These are phyloP conservation scores for Mionectes olivaceus DNA, from an alignment of 2,797 vertebrate genomes.

Conservation along the genomic window DNA sequence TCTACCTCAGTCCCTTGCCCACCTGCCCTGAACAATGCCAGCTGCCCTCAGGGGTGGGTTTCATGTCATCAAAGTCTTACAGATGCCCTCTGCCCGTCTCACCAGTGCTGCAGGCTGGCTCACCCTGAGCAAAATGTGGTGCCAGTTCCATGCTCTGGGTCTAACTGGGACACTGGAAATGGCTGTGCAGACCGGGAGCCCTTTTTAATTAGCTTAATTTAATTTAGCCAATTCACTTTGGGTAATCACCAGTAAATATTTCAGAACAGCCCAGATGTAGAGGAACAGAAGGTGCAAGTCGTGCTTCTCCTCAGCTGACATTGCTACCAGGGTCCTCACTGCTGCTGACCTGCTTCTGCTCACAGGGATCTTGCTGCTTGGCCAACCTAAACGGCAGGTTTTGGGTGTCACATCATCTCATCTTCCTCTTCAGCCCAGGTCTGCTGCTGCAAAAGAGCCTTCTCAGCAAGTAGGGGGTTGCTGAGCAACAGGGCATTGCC, in stretches of 20 bases:
- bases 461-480: constrained; percentile 12
- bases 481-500: constrained; percentile 41
- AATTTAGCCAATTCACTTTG: background rate
- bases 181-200: background rate
- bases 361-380: background rate
- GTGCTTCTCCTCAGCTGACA: background rate
- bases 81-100: background rate
- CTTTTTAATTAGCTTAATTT: background rate
- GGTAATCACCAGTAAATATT: background rate
- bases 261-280: background rate
- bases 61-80: background rate
- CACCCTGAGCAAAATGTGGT: accelerated
- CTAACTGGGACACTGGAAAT: background rate
- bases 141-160: background rate
- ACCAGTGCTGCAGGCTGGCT: background rate
- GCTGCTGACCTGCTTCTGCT: background rate
- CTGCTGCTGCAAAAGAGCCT: background rate
- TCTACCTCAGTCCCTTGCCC: background rate
- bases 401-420: background rate
- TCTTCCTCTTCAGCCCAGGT: background rate
- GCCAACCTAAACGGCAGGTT: background rate
- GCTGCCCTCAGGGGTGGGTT: background rate
- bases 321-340: background rate
- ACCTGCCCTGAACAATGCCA: background rate
- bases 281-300: background rate